phyloP scores from a whole-genome alignment of 2,888 invertebrate genomes.

The Smittia sp. region DNA sequence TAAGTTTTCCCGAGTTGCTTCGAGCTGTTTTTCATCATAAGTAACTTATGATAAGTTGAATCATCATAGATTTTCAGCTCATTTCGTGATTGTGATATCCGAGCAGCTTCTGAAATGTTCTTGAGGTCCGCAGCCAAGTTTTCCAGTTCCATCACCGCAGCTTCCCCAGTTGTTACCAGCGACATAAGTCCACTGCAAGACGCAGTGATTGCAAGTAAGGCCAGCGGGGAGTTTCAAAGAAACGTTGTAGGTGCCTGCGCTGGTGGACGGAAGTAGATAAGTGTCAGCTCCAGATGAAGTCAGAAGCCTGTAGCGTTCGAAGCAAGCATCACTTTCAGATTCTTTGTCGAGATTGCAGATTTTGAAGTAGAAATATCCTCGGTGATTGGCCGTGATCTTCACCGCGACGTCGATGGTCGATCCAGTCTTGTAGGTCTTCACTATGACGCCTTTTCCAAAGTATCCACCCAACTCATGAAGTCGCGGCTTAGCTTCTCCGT shows the following conservation, averaged over 20 bases:
- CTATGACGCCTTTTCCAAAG: constrained; percentile 56
- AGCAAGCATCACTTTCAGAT: constrained; percentile 57
- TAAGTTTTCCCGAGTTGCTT: too few relatives aligned
- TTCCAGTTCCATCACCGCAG: constrained; percentile 51
- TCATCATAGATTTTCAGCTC: neutral
- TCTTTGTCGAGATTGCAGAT: constrained; percentile 55
- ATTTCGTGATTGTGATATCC: constrained; percentile 50
- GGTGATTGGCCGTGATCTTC: constrained; percentile 54
- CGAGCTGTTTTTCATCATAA: too few relatives aligned
- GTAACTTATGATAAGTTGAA: neutral
- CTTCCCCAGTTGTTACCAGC: constrained; percentile 57
- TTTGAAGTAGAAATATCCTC: constrained; percentile 55
- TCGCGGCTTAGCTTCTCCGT: constrained; percentile 52
- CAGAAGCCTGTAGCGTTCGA: constrained; percentile 51
- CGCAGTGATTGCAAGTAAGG: constrained; percentile 57
- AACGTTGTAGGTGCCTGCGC: constrained; percentile 47
- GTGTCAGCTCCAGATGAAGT: constrained; percentile 47
- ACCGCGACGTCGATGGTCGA: constrained; percentile 48
- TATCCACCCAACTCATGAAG: constrained; percentile 58
- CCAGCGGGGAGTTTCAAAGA: constrained; percentile 51
- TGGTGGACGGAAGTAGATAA: constrained; percentile 44
- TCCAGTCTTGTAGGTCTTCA: constrained; percentile 50
- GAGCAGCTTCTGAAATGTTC: constrained; percentile 58
- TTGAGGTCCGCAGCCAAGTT: constrained; percentile 56
- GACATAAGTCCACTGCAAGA: constrained; percentile 58